Base-by-base conservation (phyloP, 92 coral and sea anemone species). In the Diadumene lineata region DNA sequence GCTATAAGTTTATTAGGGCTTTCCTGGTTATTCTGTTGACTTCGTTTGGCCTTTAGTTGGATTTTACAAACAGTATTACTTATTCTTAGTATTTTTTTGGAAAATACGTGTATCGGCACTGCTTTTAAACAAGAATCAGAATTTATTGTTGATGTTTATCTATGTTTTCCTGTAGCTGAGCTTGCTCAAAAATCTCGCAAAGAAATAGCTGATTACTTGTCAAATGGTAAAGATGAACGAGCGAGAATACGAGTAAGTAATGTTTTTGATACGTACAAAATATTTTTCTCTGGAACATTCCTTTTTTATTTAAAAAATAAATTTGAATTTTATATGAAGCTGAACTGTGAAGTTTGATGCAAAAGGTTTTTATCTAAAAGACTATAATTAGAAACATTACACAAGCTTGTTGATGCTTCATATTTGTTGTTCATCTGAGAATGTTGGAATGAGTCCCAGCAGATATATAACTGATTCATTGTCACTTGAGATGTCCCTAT, bases 141-240 rank as follows among this genome's bases (percentile, higher is more conserved):
- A 15, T 48, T 53, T 27, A 19, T 30, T 31, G 9, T 11, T 67
- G n/a, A n/a, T n/a, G n/a, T n/a, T n/a, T n/a, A n/a, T n/a, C n/a
- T n/a, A n/a, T n/a, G n/a, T n/a, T n/a, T 26, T 34, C 4, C 30
- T 72, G 16, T 82, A 94, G 98, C 97, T 60, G 98, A 94, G 68
- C 86, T 94, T 31, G 93, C 97, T 16, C 96, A 81, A 73, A 94
- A 94, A 50, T 81, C 98, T 26, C 86, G 98, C 31, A 80, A 81
- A 83, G 98, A 94, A 81, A 94, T 94, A 27, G 97, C 97, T 38
- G 97, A 94, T 22, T 94, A 94, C 50, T 28, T 94, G 34, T 72
- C 68, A 43, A 92, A 92, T 71, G 93, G 90, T 10, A 94, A 94
- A 81, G 98, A 94, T 34, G 98, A 94, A 72, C 85, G 98, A 75